Base-by-base conservation (phyloP, 2,113 vertebrate species). In the Otocyon megalotis region DNA sequence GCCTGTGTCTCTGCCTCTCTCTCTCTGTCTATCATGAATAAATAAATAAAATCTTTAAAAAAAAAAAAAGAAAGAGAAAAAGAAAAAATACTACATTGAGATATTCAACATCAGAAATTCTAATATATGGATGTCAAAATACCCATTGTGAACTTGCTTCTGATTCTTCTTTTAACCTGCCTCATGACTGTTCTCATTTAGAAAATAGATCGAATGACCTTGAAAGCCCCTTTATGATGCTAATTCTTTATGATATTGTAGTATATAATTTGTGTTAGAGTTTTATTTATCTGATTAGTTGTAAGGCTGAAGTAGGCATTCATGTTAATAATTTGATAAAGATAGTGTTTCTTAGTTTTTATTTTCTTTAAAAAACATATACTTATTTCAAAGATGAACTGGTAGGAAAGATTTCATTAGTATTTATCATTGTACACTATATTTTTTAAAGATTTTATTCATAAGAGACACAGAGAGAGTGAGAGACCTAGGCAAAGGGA, bases 301-400 rank as follows among this genome's bases (percentile, higher is more conserved):
- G 16, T 69, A 58, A 91, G 30, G 26, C 50, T 67, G 48, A 88
- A 77, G 53, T 69, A 54, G 56, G 28, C 37, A 54, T 60, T 88
- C 17, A 60, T 65, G 26, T 58, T 60, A 60, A 77, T 60, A 60
- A 77, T 83, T 92, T 77, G 69, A 65, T 77, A 53, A 56, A 93
- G 69, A 58, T 63, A 77, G 7, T 15, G 65, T 84, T 71, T 93
- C 60, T 56, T 94, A 43, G 67, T 87, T 77, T 94, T 88, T 63
- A 69, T 63, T 10, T 90, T 88, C 53, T 62, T 96, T 24, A 26
- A 93, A 92, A 96, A 37, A 35, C 1, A 2, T 6, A 7, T 83
- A 8, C 50, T n/a, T 91, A 22, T 83, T 90, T 76, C 35, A 54
- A 37, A 90, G 67, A 67, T 13, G 92, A 74, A 63, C 4, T 26